phyloP scores from a whole-genome alignment of 1,140 invertebrate genomes.

The Ganaspis sp. region DNA sequence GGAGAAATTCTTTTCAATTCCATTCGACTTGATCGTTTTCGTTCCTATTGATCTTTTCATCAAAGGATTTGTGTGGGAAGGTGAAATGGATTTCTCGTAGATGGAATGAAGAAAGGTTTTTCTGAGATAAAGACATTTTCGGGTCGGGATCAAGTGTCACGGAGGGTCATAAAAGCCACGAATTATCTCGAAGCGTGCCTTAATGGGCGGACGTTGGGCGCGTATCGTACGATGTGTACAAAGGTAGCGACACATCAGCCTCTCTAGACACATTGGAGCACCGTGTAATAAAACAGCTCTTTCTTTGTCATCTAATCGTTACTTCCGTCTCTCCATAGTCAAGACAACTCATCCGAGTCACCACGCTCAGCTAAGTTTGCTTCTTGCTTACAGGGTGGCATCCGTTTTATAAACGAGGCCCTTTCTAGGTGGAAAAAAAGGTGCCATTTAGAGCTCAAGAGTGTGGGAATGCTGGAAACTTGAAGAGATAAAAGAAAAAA shows the following conservation, averaged over 20 bases:
- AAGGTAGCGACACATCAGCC: slow-evolving; percentile 64
- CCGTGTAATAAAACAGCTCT: slow-evolving; percentile 71
- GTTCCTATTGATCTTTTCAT: too few species aligned
- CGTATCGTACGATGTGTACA: slow-evolving; percentile 59
- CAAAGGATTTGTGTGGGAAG: too few species aligned
- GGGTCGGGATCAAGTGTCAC: slow-evolving; percentile 37
- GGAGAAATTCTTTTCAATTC: too few species aligned
- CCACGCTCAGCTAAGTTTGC: neutral
- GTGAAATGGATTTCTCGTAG: too few species aligned
- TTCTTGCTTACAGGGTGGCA: neutral
- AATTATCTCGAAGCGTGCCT: slow-evolving; percentile 56
- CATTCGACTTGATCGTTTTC: too few species aligned
- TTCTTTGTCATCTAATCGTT: slow-evolving; percentile 74
- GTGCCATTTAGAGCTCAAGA: slow-evolving; percentile 5
- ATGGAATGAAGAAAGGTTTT: too few species aligned
- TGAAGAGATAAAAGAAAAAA: neutral
- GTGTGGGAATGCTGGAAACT: neutral
- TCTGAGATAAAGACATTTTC: neutral
- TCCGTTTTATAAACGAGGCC: neutral
- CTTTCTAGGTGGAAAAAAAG: neutral
- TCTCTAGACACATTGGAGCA: slow-evolving; percentile 63
- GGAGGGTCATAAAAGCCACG: slow-evolving; percentile 55
- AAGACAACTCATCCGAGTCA: slow-evolving; percentile 33
- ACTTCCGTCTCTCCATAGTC: slow-evolving; percentile 66
- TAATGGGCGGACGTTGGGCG: slow-evolving; percentile 50